Evolutionary conservation across 2,113 vertebrate genomes (phyloP), one percentile per base, ranked within the genome.

Genomic region (Genyomyrus donnyi): DNA sequence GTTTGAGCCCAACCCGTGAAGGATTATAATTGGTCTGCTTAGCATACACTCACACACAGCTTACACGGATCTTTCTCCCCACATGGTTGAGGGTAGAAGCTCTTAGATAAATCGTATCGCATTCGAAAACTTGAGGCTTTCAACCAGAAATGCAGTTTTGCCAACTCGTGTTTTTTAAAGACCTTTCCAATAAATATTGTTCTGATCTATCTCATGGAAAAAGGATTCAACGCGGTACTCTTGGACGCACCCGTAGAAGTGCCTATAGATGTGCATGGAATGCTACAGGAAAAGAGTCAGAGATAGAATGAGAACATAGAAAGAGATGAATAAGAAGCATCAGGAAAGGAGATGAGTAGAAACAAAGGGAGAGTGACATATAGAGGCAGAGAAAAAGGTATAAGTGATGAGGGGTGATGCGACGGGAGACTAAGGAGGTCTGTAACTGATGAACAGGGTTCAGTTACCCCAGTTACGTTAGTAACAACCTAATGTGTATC

Each of bases 391-490:
- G 84, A 50, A 7, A 27, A 24, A 27, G 84, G 45, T 50, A 27
- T 85, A 31, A 77, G 85, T 39, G 49, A 77, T 86, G 86, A 83
- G 66, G 49, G 70, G 19, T 49, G 88, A 56, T 87, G 15, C 0
- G 27, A 87, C 31, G 46, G 89, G 83, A 80, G 85, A 50, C 19
- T 45, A 45, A n/a, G 90, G 89, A 85, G 87, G 48, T 96, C 93
- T 94, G 96, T 96, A 95, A 96, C 95, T 96, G 94, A 96, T 96
- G 95, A 96, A 92, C 92, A 94, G 94, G 94, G 94, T 95, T 95
- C 95, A 94, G 95, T 95, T 95, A 95, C 93, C 93, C 94, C 92
- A 94, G 94, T 95, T 95, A 96, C 96, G 95, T 96, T 95, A 95
- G 95, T 94, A 94, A 94, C 94, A 94, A 94, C 94, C 24, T 95